phyloP scores from a whole-genome alignment of 2,113 vertebrate species.

The Phaethon lepturus region DNA sequence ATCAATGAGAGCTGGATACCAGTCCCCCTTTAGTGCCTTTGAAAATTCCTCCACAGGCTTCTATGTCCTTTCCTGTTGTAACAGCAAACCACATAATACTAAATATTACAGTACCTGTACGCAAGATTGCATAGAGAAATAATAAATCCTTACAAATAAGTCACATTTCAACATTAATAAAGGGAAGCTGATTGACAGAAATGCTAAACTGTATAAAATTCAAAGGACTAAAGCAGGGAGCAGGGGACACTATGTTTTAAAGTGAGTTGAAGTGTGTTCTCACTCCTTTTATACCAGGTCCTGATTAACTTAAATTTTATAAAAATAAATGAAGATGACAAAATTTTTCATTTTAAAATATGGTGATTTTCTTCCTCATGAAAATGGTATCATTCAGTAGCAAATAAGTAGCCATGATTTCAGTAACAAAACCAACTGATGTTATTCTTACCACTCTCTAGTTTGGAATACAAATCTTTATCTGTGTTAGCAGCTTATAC shows the following conservation, averaged over 20 bases:
- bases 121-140: conserved; percentile 55
- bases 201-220: conserved; percentile 21
- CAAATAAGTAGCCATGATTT: conserved; percentile 24
- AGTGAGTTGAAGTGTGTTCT: not conserved
- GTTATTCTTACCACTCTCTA: not conserved
- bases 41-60: not conserved
- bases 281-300: conserved; percentile 4
- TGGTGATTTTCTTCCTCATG: not conserved
- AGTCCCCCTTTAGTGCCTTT: not conserved
- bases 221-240: conserved; percentile 1
- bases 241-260: not conserved
- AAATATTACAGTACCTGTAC: conserved; percentile 13
- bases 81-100: not conserved
- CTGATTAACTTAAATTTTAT: conserved; percentile 13
- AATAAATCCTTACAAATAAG: conserved; percentile 24
- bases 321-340: conserved; percentile 55
- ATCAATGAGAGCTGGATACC: not conserved
- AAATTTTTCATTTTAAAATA: conserved; percentile 29
- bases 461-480: conserved; percentile 42
- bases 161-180: not conserved
- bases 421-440: conserved; percentile 32
- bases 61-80: not conserved
- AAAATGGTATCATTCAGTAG: conserved; percentile 22
- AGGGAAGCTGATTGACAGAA: not conserved
- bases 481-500: conserved; percentile 1